phyloP scores from a whole-genome alignment of 1,140 invertebrate genomes.

The Drosophila punjabiensis region DNA sequence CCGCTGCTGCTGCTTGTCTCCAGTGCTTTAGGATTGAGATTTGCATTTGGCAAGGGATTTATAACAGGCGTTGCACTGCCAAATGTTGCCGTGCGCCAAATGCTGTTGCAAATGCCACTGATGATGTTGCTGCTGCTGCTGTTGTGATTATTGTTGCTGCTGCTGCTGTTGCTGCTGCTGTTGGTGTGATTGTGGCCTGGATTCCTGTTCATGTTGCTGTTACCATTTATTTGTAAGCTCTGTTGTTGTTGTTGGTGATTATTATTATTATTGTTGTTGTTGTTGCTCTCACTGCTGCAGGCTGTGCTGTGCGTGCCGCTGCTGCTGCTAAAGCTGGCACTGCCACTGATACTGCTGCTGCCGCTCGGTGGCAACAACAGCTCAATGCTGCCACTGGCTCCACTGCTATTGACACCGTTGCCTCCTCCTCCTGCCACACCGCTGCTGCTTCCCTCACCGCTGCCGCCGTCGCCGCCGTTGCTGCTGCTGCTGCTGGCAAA shows the following conservation, averaged over 20 bases:
- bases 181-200: conserved; percentile 41
- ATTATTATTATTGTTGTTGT: conserved; percentile 37
- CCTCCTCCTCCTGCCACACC: conserved; percentile 5
- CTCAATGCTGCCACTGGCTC: conserved; percentile 60
- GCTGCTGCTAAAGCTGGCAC: conserved; percentile 68
- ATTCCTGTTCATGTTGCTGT: conserved; percentile 13
- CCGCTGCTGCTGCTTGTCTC: conserved; percentile 4
- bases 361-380: conserved; percentile 67
- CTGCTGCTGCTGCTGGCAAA: conserved; percentile 11
- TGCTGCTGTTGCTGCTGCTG: conserved; percentile 39
- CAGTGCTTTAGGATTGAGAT: conserved; percentile 13
- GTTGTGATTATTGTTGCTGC: conserved; percentile 22
- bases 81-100: conserved; percentile 75
- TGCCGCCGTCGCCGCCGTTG: neutral
- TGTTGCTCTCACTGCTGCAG: conserved; percentile 27
- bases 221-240: conserved; percentile 45
- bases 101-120: conserved; percentile 72
- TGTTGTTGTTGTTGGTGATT: conserved; percentile 18
- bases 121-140: conserved; percentile 65
- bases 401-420: conserved; percentile 6
- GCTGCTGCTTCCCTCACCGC: conserved; percentile 22
- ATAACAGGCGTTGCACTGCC: conserved; percentile 65
- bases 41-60: neutral
- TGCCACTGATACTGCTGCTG: conserved; percentile 71
- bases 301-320: conserved; percentile 53